Percentiles rank a stretch among this genome's conserved stretches.
Evolutionary conservation across 37 sponge, comb jelly and placozoan species (phyloP).

Genomic region (Oscarella lobularis): DNA sequence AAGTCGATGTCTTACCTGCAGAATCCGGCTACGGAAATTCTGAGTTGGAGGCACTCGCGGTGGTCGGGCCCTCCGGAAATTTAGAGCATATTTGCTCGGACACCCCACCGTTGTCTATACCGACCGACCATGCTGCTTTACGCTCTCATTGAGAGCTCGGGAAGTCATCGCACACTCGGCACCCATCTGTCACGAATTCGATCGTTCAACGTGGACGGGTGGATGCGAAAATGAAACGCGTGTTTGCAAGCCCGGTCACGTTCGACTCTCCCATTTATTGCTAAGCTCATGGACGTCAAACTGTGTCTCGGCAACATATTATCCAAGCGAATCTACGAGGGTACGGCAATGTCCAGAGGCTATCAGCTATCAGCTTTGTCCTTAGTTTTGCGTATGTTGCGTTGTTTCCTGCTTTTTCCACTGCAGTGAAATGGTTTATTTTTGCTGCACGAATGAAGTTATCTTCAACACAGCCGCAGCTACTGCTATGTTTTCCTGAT

Average conservation of each 20-base stretch:
- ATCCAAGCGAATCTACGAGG: slow-evolving; percentile 50
- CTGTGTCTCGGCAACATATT: slow-evolving; percentile 54
- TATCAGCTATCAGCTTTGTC: no score
- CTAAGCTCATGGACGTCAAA: slow-evolving; percentile 62
- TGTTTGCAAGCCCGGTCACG: no score
- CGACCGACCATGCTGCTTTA: slow-evolving; percentile 40
- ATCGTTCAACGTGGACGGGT: slow-evolving; percentile 70
- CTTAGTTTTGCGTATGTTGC: no score
- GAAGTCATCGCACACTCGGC: slow-evolving; percentile 79
- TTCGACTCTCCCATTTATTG: slow-evolving; percentile 22
- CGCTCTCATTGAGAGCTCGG: slow-evolving; percentile 66
- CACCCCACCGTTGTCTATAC: slow-evolving; percentile 19
- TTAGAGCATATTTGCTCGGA: slow-evolving; percentile 29
- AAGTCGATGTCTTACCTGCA: slow-evolving; percentile 12
- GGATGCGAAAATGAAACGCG: slow-evolving; percentile 60
- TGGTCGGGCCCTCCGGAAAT: slow-evolving; percentile 27
- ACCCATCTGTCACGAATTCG: slow-evolving; percentile 72
- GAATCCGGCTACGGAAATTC: slow-evolving; percentile 32
- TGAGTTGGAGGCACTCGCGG: slow-evolving; percentile 27
- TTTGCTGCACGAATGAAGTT: no score
- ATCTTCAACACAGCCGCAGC: no score
- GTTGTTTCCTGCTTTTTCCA: no score
- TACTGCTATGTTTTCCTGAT: no score
- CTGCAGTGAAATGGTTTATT: no score
- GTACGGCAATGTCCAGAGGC: no score